Evolutionary conservation across 2,888 invertebrate genomes (phyloP).

Genomic region (Acrobasis repandana): DNA sequence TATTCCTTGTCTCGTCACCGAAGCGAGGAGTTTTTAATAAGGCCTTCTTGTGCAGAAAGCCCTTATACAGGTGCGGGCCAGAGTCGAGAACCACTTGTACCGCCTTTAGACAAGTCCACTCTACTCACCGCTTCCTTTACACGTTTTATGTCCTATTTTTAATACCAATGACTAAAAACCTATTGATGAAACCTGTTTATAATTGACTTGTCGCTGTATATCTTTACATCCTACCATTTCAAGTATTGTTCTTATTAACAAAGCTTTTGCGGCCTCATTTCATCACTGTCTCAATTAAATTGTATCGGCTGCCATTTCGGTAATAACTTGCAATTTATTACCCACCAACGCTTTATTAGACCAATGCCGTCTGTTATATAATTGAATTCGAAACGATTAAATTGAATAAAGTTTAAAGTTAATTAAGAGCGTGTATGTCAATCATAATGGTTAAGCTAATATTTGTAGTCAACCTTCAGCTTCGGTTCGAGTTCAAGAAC

Average conservation of each 20-base stretch:
- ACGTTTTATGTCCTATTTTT: constrained; percentile 35
- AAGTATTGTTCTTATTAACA: background rate
- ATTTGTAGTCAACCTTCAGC: constrained; percentile 11
- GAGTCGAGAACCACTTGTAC: constrained; percentile 37
- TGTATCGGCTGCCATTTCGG: constrained; percentile 2
- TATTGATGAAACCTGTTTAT: background rate
- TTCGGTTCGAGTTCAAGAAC: constrained; percentile 30
- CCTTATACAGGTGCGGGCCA: constrained; percentile 31
- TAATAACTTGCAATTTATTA: constrained; percentile 4
- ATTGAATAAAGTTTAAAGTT: background rate
- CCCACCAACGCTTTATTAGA: background rate
- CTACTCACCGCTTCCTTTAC: constrained; percentile 32
- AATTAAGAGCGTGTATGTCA: constrained; percentile 9
- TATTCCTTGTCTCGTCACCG: constrained; percentile 25
- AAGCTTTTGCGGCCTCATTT: constrained; percentile 2
- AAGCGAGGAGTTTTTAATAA: constrained; percentile 43
- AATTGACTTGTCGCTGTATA: background rate
- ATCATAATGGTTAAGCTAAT: background rate
- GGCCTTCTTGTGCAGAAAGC: constrained; percentile 38
- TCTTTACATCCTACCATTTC: background rate
- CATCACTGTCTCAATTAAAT: background rate
- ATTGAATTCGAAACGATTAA: background rate
- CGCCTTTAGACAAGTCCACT: constrained; percentile 34
- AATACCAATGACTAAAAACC: constrained; percentile 28
- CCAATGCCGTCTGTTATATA: background rate